Evolutionary conservation across 2,797 vertebrate genomes (phyloP), one percentile per base, ranked within the genome.

Genomic region (Melopsittacus undulatus): DNA sequence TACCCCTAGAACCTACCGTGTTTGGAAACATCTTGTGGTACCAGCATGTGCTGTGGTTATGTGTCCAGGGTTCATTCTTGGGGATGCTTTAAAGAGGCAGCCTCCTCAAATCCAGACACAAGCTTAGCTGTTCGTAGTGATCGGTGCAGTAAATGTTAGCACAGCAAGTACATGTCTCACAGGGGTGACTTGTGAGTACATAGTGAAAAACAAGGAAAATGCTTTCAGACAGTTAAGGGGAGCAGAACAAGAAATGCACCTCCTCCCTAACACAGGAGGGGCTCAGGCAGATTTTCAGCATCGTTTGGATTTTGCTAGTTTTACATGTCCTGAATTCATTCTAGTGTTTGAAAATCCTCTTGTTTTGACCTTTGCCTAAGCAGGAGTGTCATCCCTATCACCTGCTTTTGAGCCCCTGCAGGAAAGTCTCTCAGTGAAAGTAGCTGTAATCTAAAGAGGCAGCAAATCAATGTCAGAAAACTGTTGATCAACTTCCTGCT

Each of bases 401-500:
- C n/a, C 79, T n/a, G 45, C 36, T 56, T 89, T 73, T 52, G 45
- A 74, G 75, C 23, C 84, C 12, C 40, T 49, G 51, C 61, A 81
- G 46, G 27, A 38, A 86, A 45, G 40, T 29, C 43, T 87, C 43
- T 51, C 56, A n/a, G 17, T 40, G 30, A 92, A 57, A 86, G 13
- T 5, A 32, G 63, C 59, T 75, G 54, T 74, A 67, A 38, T 22
- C 40, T 42, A 38, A 36, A 84, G 20, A 91, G 69, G 51, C 59
- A 88, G 87, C 23, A 86, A 77, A 76, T 91, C 48, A 42, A 34
- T 45, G 73, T 54, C 40, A 66, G 46, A 90, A 85, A 93, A 80
- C 70, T 90, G 79, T 69, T 81, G 48, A 42, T 80, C 68, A 90
- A 20, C 80, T 94, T 91, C 68, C 74, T 92, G 36, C 77, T 78